Base-by-base conservation (phyloP, 2,888 invertebrate species). In the Lymantria dispar region DNA sequence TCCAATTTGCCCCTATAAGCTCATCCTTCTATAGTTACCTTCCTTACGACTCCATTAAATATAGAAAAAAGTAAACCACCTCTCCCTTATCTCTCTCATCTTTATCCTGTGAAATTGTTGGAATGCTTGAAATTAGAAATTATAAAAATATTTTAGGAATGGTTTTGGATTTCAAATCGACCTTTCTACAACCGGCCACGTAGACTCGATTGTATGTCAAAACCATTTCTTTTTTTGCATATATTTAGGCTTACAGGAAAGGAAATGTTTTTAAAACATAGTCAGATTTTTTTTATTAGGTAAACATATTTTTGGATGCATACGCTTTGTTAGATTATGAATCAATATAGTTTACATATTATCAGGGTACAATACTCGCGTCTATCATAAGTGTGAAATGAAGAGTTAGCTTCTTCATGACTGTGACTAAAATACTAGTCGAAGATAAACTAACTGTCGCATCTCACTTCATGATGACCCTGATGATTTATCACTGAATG, bases 1-100 rank as follows among this genome's bases (percentile, higher is more conserved):
- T 95, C 88, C 93, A 93, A 74, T 93, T 93, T 74, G 93, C 93
- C 79, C 95, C 95, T 74, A 92, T 95, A 67, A 95, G 94, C 87
- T 94, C 94, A 81, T 93, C 93, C 77, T 95, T 95, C 87, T 95
- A 95, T 83, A 95, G 95, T 74, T 94, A 94, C 78, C 89, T 94
- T 70, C 93, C 93, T 62, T 91, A 92, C 62, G 93, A 94, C 69
- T 89, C 91, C 70, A 85, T 91, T 56, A 91, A 83, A 68, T 92
- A 88, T 65, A 81, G 81, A 68, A 85, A 82, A 71, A 83, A 88
- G 72, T 87, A 78, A 84, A 62, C 2, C 48, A 51, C 52, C 48
- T 41, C 31, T 53, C 48, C 48, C 61, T 52, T 54, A n/a, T n/a
- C n/a, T n/a, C n/a, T 59, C 52, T 60, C 58, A 52, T 54, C 60